Conservation (phyloP, 2,888 invertebrate genomes). For the Lamellibrachia satsuma region DNA sequence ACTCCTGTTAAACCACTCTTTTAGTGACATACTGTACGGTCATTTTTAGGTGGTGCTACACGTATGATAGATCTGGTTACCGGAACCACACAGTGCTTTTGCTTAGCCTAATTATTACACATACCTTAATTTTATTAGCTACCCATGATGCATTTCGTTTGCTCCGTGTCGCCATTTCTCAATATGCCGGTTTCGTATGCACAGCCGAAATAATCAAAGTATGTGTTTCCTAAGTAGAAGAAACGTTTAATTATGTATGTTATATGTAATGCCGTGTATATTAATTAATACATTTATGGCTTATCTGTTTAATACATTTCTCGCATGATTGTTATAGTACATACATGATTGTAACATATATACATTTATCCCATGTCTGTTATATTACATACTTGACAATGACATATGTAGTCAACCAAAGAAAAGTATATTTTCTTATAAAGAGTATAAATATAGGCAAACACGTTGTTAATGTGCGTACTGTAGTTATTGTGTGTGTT, state of each 20-base stretch:
- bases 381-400: not conserved
- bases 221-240: not conserved
- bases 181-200: too few relatives aligned
- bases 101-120: too few relatives aligned
- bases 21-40: too few relatives aligned
- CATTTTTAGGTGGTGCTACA: too few relatives aligned
- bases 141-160: too few relatives aligned
- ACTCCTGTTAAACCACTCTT: too few relatives aligned
- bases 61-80: too few relatives aligned
- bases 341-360: not conserved
- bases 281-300: not conserved
- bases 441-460: not conserved
- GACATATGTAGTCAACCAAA: constrained; percentile 12
- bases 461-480: not conserved
- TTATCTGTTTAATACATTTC: not conserved
- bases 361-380: not conserved
- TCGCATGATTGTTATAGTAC: not conserved
- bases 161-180: too few relatives aligned
- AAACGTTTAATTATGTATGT: not conserved
- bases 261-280: not conserved
- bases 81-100: too few relatives aligned
- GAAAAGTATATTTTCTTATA: not conserved
- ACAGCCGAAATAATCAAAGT: not conserved
- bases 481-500: not conserved
- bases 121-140: too few relatives aligned